phyloP scores from a whole-genome alignment of 2,888 invertebrate genomes.

The Alsophila aescularia region DNA sequence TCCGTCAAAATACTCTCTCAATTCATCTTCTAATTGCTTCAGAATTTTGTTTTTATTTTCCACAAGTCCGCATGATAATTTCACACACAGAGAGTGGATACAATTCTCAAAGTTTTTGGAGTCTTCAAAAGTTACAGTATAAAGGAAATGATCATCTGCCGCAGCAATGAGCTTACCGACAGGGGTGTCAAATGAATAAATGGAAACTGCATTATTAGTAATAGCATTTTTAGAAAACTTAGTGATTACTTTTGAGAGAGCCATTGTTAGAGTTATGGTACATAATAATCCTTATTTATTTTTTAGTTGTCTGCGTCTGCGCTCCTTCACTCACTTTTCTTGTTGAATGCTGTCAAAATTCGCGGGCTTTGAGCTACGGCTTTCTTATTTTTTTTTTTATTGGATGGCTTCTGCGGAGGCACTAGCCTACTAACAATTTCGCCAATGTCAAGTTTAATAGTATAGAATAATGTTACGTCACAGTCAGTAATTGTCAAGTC shows the following conservation, averaged over 20 bases:
- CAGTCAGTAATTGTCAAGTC: no score
- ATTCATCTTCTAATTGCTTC: slow-evolving; percentile 52
- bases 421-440: no score
- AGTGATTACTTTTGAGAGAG: slow-evolving; percentile 2
- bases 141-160: slow-evolving; percentile 65
- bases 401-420: no score
- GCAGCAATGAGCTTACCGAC: slow-evolving; percentile 61
- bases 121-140: slow-evolving; percentile 63
- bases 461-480: no score
- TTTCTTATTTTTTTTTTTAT: no score
- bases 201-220: slow-evolving; percentile 37
- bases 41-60: slow-evolving; percentile 57
- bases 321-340: no score
- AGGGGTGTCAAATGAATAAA: slow-evolving; percentile 54
- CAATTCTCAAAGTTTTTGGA: slow-evolving; percentile 62
- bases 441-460: no score
- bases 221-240: slow-evolving; percentile 27
- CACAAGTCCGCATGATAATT: slow-evolving; percentile 50
- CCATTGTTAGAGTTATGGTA: no score
- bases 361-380: no score
- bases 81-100: slow-evolving; percentile 51
- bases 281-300: no score
- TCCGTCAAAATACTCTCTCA: slow-evolving; percentile 61
- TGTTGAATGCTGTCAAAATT: no score
- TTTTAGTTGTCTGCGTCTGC: no score